phyloP scores from a whole-genome alignment of 2,797 vertebrate genomes.

The Heteromormyrus szaboi region DNA sequence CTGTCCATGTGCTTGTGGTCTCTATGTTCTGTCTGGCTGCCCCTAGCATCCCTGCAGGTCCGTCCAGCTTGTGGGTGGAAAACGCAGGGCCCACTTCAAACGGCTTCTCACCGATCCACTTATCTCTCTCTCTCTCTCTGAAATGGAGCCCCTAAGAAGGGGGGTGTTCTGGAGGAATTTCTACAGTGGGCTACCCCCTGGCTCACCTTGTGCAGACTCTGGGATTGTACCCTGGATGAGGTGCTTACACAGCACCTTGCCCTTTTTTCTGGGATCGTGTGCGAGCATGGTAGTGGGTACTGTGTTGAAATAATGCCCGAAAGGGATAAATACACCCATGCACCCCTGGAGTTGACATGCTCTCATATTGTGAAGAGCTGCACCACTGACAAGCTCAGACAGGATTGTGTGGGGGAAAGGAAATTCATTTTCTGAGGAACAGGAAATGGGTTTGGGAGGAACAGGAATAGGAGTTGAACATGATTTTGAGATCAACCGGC shows the following conservation, averaged over 20 bases:
- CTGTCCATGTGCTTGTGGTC: neutral
- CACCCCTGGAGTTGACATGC: slow-evolving; percentile 24
- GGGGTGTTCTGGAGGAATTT: neutral
- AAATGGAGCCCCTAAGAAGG: neutral
- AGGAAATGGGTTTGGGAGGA: neutral
- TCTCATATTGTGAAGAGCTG: slow-evolving; percentile 42
- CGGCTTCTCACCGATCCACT: neutral
- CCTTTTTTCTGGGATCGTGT: neutral
- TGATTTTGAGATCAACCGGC: neutral
- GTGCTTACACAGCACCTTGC: neutral
- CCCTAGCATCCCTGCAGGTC: neutral
- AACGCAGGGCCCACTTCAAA: neutral
- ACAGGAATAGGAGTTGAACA: neutral
- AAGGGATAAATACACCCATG: slow-evolving; percentile 35
- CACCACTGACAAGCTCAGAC: neutral
- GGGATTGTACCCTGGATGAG: neutral
- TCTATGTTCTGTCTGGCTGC: neutral
- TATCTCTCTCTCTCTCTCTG: neutral
- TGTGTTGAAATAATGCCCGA: slow-evolving; percentile 25
- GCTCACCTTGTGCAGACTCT: neutral
- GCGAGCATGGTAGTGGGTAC: neutral
- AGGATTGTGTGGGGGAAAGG: slow-evolving; percentile 29
- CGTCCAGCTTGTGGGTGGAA: neutral
- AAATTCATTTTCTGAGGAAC: slow-evolving; percentile 21
- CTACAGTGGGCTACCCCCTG: neutral